Conservation (phyloP, 2,888 invertebrate genomes). For the Pharmacophagus antenor region DNA sequence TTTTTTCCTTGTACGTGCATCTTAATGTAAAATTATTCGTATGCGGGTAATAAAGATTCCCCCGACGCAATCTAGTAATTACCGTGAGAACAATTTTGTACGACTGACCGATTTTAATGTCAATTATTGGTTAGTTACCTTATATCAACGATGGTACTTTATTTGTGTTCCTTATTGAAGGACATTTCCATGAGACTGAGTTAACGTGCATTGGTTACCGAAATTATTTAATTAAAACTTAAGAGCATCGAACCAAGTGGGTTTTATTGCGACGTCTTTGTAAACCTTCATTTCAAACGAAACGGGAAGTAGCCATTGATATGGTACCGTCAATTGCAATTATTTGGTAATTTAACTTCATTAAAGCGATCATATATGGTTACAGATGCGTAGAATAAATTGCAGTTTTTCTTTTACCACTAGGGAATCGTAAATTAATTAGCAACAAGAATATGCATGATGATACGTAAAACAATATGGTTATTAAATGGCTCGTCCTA, state of each 20-base stretch:
- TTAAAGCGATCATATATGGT: not conserved
- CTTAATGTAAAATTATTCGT: constrained; percentile 3
- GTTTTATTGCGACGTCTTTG: constrained; percentile 3
- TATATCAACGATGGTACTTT: constrained; percentile 10
- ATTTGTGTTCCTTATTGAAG: constrained; percentile 12
- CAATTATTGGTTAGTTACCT: constrained; percentile 21
- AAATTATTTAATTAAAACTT: constrained; percentile 25
- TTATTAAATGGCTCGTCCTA: too few species aligned
- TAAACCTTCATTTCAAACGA: not conserved
- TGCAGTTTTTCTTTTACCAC: too few species aligned
- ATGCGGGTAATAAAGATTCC: constrained; percentile 29
- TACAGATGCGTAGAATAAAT: not conserved
- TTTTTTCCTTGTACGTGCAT: constrained; percentile 2
- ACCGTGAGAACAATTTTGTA: constrained; percentile 18
- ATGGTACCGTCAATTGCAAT: not conserved
- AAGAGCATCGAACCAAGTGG: constrained; percentile 20
- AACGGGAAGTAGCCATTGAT: not conserved
- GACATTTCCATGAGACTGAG: constrained; percentile 13
- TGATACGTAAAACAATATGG: too few species aligned
- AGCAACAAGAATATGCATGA: too few species aligned
- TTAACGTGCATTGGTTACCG: constrained; percentile 7
- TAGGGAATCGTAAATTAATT: too few species aligned
- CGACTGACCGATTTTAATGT: constrained; percentile 22
- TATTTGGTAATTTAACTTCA: not conserved
- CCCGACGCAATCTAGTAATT: constrained; percentile 11